These are phyloP conservation scores for Falco novaeseelandiae DNA, from an alignment of 2,797 vertebrate genomes.

Conservation along the genomic window DNA sequence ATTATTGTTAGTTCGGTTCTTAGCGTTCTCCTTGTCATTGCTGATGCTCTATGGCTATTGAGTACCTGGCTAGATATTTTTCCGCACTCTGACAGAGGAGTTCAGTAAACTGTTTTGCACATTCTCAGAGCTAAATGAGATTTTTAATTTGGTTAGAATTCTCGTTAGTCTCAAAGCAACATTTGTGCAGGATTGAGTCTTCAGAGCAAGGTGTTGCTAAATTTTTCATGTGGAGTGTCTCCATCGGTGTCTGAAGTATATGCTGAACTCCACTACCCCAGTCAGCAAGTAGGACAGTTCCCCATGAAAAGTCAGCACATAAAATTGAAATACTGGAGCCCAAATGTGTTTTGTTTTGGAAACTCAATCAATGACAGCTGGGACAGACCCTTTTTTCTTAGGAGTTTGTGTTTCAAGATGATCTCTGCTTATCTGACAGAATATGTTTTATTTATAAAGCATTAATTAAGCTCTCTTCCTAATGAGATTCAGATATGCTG, in stretches of 20 bases:
- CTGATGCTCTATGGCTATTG: not conserved
- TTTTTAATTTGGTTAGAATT: not conserved
- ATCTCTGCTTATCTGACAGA: not conserved
- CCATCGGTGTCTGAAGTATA: not conserved
- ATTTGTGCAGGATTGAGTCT: not conserved
- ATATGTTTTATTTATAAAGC: constrained; percentile 10
- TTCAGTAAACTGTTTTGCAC: not conserved
- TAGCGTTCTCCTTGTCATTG: not conserved
- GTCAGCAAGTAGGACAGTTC: not conserved
- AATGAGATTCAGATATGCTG: not conserved
- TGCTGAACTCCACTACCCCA: not conserved
- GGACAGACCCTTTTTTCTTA: not conserved
- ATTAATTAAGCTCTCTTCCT: not conserved
- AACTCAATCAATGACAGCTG: not conserved
- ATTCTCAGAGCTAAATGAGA: not conserved
- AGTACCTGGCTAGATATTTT: not conserved
- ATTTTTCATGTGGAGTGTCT: not conserved
- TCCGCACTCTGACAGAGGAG: not conserved
- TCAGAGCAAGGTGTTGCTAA: not conserved
- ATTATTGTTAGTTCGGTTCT: not conserved
- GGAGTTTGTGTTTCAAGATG: not conserved
- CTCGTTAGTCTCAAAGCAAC: not conserved
- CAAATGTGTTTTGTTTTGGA: not conserved
- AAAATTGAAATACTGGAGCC: not conserved
- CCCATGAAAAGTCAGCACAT: too few relatives aligned